phyloP scores from a whole-genome alignment of 2,113 vertebrate species.

The Ammodytes marinus region DNA sequence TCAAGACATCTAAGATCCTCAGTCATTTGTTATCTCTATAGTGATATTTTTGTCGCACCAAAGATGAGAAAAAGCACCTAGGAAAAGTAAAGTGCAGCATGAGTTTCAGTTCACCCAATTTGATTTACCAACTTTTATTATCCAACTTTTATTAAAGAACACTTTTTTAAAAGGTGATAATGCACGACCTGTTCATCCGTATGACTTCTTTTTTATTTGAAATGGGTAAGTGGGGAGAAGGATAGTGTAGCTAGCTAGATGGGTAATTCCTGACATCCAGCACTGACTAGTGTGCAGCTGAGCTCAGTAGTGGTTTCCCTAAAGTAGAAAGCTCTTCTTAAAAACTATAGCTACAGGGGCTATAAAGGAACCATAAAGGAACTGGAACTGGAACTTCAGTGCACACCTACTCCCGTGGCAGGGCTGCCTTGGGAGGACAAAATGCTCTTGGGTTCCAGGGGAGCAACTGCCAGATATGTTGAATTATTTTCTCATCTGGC shows the following conservation, averaged over 20 bases:
- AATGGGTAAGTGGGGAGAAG: neutral
- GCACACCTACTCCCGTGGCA: conserved; percentile 67
- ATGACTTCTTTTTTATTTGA: neutral
- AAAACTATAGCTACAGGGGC: conserved; percentile 60
- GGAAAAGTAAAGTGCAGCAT: neutral
- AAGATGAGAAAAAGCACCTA: neutral
- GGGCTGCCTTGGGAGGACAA: conserved; percentile 57
- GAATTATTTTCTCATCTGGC: conserved; percentile 55
- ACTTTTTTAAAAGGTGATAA: too few species aligned
- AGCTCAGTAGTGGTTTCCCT: conserved; percentile 41
- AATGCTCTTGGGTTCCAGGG: conserved; percentile 45
- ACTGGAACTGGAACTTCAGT: conserved; percentile 62
- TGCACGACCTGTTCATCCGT: neutral
- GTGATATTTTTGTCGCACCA: neutral
- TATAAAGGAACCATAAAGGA: conserved; percentile 48
- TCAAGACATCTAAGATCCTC: neutral
- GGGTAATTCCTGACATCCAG: conserved; percentile 25
- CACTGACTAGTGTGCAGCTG: conserved; percentile 33
- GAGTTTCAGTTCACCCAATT: neutral
- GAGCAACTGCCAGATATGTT: conserved; percentile 45
- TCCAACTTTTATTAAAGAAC: too few species aligned
- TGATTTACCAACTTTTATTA: neutral
- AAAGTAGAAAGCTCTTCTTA: conserved; percentile 67
- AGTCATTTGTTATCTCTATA: neutral
- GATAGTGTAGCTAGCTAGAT: neutral